Conservation (phyloP, 2,888 invertebrate genomes). For the Drosophila gaucha region DNA sequence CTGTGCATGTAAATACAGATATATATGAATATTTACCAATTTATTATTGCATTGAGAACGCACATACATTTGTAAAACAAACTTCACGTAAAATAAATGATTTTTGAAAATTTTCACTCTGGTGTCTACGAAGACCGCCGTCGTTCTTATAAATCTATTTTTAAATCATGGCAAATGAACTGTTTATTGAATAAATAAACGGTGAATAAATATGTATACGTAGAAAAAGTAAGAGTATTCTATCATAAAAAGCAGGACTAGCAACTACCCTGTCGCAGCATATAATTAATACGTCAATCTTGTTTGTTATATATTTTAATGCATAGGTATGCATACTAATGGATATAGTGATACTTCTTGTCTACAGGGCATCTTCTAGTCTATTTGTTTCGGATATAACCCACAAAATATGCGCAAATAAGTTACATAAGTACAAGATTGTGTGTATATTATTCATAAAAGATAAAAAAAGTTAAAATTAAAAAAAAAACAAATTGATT, state of each 20-base stretch:
- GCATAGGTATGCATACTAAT: too few relatives aligned
- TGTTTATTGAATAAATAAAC: slow-evolving; percentile 24
- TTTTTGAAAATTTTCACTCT: slow-evolving; percentile 11
- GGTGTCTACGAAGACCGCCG: slow-evolving; percentile 3
- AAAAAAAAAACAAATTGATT: slow-evolving; percentile 17
- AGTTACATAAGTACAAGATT: neutral
- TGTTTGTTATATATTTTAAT: too few relatives aligned
- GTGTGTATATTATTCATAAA: slow-evolving; percentile 14
- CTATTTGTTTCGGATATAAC: neutral
- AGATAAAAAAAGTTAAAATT: slow-evolving; percentile 41
- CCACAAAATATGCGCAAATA: slow-evolving; percentile 14
- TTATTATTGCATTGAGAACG: slow-evolving; percentile 27
- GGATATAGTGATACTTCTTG: too few relatives aligned
- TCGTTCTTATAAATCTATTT: slow-evolving; percentile 36
- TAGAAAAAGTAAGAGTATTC: neutral
- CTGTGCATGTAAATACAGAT: too few relatives aligned
- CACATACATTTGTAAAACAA: slow-evolving; percentile 32
- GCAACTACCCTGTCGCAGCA: too few relatives aligned
- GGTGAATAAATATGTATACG: neutral
- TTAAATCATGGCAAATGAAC: slow-evolving; percentile 37
- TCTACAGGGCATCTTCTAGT: too few relatives aligned
- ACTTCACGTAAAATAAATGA: slow-evolving; percentile 14
- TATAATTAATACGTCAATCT: too few relatives aligned
- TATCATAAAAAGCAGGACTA: neutral
- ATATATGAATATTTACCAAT: neutral